Evolutionary conservation across 2,888 invertebrate species (phyloP).

Genomic region (Endotricha flammealis): DNA sequence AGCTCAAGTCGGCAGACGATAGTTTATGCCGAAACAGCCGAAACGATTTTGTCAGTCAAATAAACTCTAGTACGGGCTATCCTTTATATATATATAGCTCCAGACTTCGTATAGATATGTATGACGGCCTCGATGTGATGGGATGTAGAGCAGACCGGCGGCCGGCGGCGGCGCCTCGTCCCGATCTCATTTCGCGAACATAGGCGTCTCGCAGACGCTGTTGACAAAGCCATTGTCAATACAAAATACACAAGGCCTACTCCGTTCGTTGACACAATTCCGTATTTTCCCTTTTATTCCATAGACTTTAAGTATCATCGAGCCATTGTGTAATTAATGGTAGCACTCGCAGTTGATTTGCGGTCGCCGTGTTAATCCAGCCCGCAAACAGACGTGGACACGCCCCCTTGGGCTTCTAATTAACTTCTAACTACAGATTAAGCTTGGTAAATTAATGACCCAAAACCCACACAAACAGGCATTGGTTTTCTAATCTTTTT

Average conservation of each 20-base stretch:
- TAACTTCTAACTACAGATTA: conserved; percentile 11
- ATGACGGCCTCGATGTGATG: conserved; percentile 22
- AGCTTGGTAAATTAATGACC: conserved; percentile 3
- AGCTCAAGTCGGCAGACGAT: background rate
- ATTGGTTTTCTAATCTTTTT: background rate
- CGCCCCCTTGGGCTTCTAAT: conserved; percentile 8
- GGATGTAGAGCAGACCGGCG: conserved; percentile 25
- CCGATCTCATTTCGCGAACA: conserved; percentile 35
- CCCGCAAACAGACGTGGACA: conserved; percentile 5
- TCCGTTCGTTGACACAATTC: conserved; percentile 20
- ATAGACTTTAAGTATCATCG: conserved; percentile 1
- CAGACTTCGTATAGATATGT: conserved; percentile 10
- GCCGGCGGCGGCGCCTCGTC: conserved; percentile 12
- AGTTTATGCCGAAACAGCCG: no score
- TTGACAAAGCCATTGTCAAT: conserved; percentile 33
- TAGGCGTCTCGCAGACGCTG: conserved; percentile 41
- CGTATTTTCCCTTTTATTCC: conserved; percentile 16
- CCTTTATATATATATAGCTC: no score
- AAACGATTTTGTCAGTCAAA: no score
- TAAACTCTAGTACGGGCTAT: no score
- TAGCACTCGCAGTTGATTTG: conserved; percentile 7
- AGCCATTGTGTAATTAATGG: conserved; percentile 8
- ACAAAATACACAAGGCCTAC: conserved; percentile 11
- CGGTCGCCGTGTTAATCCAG: conserved; percentile 7
- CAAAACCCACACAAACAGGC: background rate